Conservation (phyloP, 2,113 vertebrate genomes). For the Terrapene triunguis region DNA sequence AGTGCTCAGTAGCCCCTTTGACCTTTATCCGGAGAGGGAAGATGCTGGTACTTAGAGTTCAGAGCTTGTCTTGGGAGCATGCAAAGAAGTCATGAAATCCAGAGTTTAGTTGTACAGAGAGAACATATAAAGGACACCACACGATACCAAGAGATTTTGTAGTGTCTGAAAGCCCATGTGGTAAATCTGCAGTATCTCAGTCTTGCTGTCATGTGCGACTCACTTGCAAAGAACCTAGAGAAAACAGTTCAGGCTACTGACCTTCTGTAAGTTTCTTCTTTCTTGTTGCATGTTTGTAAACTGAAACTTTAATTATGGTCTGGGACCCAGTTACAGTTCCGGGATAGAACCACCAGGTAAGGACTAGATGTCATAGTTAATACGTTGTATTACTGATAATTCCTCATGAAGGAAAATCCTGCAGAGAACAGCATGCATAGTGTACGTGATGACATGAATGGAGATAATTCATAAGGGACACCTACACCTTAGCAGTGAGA, state of each 20-base stretch:
- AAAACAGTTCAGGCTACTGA: not conserved
- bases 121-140: too few species aligned
- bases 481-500: not conserved
- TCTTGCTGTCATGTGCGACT: fast-evolving
- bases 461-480: not conserved
- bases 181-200: not conserved
- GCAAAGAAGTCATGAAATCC: not conserved
- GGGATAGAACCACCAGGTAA: not conserved
- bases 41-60: not conserved
- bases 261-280: not conserved
- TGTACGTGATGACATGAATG: not conserved
- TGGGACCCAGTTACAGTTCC: not conserved
- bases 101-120: not conserved
- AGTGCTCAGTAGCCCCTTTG: not conserved
- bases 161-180: not conserved
- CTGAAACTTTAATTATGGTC: fast-evolving
- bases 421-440: not conserved
- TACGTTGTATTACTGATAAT: not conserved
- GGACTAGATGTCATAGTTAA: not conserved
- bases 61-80: not conserved
- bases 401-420: not conserved
- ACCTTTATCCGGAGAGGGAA: not conserved
- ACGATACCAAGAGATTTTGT: not conserved
- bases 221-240: fast-evolving
- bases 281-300: not conserved